Evolutionary conservation across 2,888 invertebrate genomes (phyloP).

Genomic region (Monoplex corrugatus): DNA sequence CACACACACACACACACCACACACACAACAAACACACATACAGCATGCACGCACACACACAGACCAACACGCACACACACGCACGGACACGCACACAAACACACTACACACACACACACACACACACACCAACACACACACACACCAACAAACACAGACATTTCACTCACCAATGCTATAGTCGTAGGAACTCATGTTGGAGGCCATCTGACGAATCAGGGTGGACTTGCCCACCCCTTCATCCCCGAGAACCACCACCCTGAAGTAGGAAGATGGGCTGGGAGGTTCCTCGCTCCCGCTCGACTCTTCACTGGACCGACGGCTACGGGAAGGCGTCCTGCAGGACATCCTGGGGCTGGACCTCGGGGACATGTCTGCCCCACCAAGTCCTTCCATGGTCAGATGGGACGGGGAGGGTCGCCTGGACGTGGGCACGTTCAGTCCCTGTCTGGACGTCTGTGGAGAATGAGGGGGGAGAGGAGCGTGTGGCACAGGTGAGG

Average conservation of each 20-base stretch:
- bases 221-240: slow-evolving; percentile 39
- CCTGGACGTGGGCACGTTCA: not conserved
- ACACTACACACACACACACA: too few species aligned
- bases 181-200: too few species aligned
- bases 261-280: slow-evolving; percentile 2
- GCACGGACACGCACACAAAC: too few species aligned
- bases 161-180: too few species aligned
- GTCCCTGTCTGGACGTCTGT: not conserved
- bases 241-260: slow-evolving; percentile 32
- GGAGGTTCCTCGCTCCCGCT: not conserved
- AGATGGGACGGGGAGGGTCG: not conserved
- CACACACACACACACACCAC: too few species aligned
- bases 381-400: not conserved
- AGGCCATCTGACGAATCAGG: slow-evolving; percentile 11
- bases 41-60: too few species aligned
- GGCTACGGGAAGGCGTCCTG: not conserved
- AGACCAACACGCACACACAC: too few species aligned
- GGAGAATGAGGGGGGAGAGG: not conserved
- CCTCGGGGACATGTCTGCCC: not conserved
- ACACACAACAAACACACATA: too few species aligned
- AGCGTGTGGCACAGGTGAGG: not conserved
- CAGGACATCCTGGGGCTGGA: not conserved
- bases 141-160: too few species aligned
- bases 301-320: not conserved
- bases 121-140: too few species aligned